Percentiles rank a stretch among this genome's conserved stretches.
Evolutionary conservation across 2,113 vertebrate genomes (phyloP).

Genomic region (Triplophysa tibetana): DNA sequence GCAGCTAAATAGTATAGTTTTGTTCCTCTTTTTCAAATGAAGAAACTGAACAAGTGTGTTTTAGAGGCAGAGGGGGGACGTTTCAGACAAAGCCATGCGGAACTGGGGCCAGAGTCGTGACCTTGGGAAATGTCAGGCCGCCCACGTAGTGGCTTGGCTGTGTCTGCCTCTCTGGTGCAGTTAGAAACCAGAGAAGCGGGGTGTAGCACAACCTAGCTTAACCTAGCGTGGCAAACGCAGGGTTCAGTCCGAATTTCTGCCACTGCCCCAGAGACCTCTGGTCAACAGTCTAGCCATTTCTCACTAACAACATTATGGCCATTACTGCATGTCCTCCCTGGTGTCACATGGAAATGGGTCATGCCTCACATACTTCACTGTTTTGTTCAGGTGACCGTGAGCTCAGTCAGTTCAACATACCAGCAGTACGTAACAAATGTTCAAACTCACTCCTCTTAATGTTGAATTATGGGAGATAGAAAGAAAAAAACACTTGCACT

Average conservation of each 20-base stretch:
- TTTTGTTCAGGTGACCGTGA: constrained; percentile 65
- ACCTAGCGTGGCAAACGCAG: constrained; percentile 31
- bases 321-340: constrained; percentile 70
- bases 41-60: constrained; percentile 16
- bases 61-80: constrained; percentile 29
- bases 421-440: not conserved
- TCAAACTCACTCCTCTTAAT: not conserved
- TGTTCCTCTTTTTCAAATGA: not conserved
- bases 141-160: constrained; percentile 53
- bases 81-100: constrained; percentile 58
- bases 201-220: constrained; percentile 43
- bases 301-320: constrained; percentile 75
- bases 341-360: constrained; percentile 75
- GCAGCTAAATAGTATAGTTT: constrained; percentile 19
- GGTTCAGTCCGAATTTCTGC: constrained; percentile 31
- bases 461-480: not conserved
- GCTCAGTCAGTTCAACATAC: constrained; percentile 21
- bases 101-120: constrained; percentile 62
- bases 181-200: constrained; percentile 25
- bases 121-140: constrained; percentile 74
- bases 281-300: constrained; percentile 73
- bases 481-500: not conserved
- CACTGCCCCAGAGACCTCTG: constrained; percentile 63
- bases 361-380: constrained; percentile 61
- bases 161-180: constrained; percentile 56